Conservation (phyloP, 2,797 vertebrate genomes). For the Xerus rutilus region DNA sequence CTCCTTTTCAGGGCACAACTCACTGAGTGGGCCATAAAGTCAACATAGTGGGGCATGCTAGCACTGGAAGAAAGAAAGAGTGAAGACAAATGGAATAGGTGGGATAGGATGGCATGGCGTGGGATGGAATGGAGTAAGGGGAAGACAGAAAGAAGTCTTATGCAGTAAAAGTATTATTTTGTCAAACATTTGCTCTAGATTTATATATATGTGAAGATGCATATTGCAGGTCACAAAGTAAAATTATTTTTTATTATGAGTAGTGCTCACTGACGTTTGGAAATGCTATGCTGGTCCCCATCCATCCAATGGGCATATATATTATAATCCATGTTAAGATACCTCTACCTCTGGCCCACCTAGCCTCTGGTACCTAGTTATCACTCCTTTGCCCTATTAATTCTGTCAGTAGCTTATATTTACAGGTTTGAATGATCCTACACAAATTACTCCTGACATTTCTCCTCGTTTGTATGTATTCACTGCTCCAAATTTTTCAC, state of each 20-base stretch:
- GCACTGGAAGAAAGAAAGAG: neutral
- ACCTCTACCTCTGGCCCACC: neutral
- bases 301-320: neutral
- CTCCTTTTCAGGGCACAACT: neutral
- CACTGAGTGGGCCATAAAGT: neutral
- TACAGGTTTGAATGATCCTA: neutral
- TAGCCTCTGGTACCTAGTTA: neutral
- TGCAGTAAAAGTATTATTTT: neutral
- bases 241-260: neutral
- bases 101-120: neutral
- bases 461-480: neutral
- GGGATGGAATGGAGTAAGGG: too few species aligned
- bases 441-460: neutral
- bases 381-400: neutral
- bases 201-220: neutral
- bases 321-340: neutral
- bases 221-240: neutral
- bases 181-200: neutral
- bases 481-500: slow-evolving; percentile 41
- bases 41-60: neutral
- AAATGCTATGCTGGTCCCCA: neutral
- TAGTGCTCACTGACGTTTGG: neutral
- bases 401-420: neutral
- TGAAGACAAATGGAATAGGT: neutral
- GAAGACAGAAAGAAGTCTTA: neutral